Percentiles rank a stretch among this genome's conserved stretches.
These are phyloP conservation scores for Noctua fimbriata DNA, from an alignment of 2,888 invertebrate species.

Conservation along the genomic window DNA sequence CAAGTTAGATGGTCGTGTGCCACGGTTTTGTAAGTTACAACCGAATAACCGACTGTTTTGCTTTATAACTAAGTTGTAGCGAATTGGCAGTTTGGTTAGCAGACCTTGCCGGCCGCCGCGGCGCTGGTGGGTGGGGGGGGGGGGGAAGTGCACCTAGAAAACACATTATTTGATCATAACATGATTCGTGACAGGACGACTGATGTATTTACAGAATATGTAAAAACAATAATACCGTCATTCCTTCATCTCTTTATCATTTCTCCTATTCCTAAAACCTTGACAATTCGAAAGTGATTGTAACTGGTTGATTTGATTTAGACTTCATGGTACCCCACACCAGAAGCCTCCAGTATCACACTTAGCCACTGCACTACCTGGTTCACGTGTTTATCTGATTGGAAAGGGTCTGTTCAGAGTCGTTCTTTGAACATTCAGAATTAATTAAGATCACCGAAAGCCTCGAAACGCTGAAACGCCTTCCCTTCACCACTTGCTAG, in stretches of 20 bases:
- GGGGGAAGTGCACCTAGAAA: too few relatives aligned
- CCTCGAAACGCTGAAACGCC: background rate
- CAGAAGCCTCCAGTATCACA: too few relatives aligned
- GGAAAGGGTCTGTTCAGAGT: background rate
- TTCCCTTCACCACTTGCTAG: background rate
- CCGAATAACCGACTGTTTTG: slow-evolving; percentile 21
- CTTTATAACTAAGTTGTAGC: background rate
- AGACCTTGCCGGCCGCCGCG: background rate
- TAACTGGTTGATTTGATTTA: too few relatives aligned
- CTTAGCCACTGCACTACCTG: too few relatives aligned
- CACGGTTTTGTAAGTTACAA: slow-evolving; percentile 57
- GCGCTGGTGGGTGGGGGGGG: background rate
- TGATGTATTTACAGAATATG: background rate
- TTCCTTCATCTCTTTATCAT: too few relatives aligned
- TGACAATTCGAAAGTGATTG: too few relatives aligned
- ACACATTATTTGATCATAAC: background rate
- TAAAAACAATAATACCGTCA: too few relatives aligned
- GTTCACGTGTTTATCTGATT: too few relatives aligned
- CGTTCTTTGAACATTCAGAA: background rate
- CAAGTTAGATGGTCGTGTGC: slow-evolving; percentile 32
- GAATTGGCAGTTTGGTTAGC: background rate
- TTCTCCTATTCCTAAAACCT: too few relatives aligned
- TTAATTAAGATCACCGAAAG: too few relatives aligned
- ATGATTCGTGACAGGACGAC: background rate
- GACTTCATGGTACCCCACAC: too few relatives aligned